phyloP scores from a whole-genome alignment of 64 coral and sea anemone species.

The Stichodactyla helianthus region DNA sequence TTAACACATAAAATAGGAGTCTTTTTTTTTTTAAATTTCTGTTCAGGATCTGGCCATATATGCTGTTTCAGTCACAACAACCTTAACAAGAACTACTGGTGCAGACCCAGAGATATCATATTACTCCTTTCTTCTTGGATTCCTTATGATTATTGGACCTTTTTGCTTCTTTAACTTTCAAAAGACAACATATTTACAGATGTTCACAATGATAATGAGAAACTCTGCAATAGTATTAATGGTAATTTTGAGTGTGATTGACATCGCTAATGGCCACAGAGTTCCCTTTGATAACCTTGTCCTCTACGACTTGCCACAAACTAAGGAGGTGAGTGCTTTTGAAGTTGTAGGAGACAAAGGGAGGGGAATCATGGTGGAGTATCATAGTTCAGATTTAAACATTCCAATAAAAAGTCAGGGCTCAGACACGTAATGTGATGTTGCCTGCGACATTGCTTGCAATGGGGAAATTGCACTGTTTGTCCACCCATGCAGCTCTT shows the following conservation, averaged over 20 bases:
- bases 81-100: conserved; percentile 52
- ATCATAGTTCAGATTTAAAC: too few species aligned
- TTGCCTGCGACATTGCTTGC: too few species aligned
- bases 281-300: conserved; percentile 63
- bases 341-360: background rate
- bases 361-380: too few species aligned
- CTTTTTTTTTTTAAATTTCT: background rate
- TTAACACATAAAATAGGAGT: too few species aligned
- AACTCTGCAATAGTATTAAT: conserved; percentile 88
- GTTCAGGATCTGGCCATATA: conserved; percentile 83
- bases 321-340: conserved; percentile 57
- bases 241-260: conserved; percentile 48
- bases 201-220: conserved; percentile 82
- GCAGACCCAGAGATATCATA: conserved; percentile 67
- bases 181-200: conserved; percentile 79
- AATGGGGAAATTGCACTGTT: too few species aligned
- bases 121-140: conserved; percentile 74
- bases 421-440: too few species aligned
- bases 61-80: conserved; percentile 85
- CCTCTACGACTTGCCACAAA: conserved; percentile 54
- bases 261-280: conserved; percentile 64
- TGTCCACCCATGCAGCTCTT: too few species aligned
- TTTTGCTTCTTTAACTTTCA: conserved; percentile 93
- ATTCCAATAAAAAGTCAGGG: too few species aligned
- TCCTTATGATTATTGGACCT: conserved; percentile 76